A percentile compares a stretch with the other conserved stretches of the same genome.
Conservation (phyloP, 2,888 invertebrate genomes). For the Glaucopsyche alexis region DNA sequence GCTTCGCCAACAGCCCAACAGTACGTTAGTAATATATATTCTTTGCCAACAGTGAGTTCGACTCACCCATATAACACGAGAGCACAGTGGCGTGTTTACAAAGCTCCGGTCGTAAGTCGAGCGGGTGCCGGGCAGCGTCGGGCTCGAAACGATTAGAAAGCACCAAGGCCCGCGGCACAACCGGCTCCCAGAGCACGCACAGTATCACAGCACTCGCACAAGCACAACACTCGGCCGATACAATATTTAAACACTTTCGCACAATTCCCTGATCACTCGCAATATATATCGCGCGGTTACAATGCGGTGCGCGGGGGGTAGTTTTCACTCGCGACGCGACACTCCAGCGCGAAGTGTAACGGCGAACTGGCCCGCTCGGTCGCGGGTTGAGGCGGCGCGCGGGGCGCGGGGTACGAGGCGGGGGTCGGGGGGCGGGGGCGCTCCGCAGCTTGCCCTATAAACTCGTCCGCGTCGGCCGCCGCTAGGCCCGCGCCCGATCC, state of each 20-base stretch:
- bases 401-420: slow-evolving; percentile 42
- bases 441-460: slow-evolving; percentile 63
- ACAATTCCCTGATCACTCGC: slow-evolving; percentile 45
- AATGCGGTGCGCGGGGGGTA: slow-evolving; percentile 49
- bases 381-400: slow-evolving; percentile 38
- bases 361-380: slow-evolving; percentile 45
- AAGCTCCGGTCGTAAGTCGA: slow-evolving; percentile 38
- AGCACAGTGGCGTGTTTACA: slow-evolving; percentile 25
- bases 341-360: slow-evolving; percentile 41
- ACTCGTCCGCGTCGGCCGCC: slow-evolving; percentile 49
- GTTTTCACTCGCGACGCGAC: slow-evolving; percentile 30
- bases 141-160: slow-evolving; percentile 57
- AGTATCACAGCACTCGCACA: slow-evolving; percentile 43
- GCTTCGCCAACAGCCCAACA: neutral
- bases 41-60: neutral
- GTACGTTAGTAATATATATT: no score
- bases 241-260: slow-evolving; percentile 44
- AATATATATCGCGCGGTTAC: slow-evolving; percentile 48
- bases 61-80: slow-evolving; percentile 25
- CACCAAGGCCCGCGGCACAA: slow-evolving; percentile 47
- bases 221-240: slow-evolving; percentile 42
- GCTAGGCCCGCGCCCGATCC: slow-evolving; percentile 14
- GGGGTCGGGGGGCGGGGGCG: slow-evolving; percentile 38
- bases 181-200: slow-evolving; percentile 62
- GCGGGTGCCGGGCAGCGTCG: slow-evolving; percentile 38